These are phyloP conservation scores for Raphicerus campestris DNA, from an alignment of 2,113 vertebrate genomes.

Conservation along the genomic window DNA sequence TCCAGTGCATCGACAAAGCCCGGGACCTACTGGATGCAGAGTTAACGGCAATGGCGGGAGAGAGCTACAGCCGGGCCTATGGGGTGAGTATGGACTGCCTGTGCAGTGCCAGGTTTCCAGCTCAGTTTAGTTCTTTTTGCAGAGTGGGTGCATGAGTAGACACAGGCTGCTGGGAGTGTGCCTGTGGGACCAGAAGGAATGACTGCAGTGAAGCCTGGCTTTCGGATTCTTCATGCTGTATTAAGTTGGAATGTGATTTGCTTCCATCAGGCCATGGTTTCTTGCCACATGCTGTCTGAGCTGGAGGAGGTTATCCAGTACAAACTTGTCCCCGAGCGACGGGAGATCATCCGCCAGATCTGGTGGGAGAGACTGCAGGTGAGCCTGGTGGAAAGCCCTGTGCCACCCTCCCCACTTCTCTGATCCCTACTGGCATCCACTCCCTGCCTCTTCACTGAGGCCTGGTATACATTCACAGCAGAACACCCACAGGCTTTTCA, in stretches of 20 bases:
- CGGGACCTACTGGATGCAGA: constrained; percentile 97
- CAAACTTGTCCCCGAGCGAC: constrained; percentile 96
- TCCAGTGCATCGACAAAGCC: constrained; percentile 98
- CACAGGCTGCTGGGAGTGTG: background rate
- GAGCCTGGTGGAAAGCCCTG: background rate
- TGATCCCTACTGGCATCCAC: fast-evolving
- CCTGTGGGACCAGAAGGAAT: constrained; percentile 37
- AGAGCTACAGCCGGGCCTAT: constrained; percentile 98
- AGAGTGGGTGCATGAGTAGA: background rate
- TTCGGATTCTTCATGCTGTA: constrained; percentile 30
- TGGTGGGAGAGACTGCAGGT: constrained; percentile 99
- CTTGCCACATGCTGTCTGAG: constrained; percentile 98
- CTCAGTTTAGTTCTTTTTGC: background rate
- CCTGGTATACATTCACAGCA: background rate
- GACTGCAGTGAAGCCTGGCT: constrained; percentile 28
- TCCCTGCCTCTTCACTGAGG: background rate
- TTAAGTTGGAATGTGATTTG: constrained; percentile 78
- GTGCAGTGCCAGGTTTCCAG: background rate
- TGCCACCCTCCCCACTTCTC: background rate
- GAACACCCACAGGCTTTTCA: background rate
- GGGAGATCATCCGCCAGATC: constrained; percentile 98
- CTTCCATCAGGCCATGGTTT: constrained; percentile 94
- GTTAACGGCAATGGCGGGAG: constrained; percentile 97
- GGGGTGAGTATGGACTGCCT: constrained; percentile 83
- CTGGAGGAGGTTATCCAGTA: constrained; percentile 99